Base-by-base conservation (phyloP, 2,113 vertebrate genomes). In the Psilopsiagon aurifrons region DNA sequence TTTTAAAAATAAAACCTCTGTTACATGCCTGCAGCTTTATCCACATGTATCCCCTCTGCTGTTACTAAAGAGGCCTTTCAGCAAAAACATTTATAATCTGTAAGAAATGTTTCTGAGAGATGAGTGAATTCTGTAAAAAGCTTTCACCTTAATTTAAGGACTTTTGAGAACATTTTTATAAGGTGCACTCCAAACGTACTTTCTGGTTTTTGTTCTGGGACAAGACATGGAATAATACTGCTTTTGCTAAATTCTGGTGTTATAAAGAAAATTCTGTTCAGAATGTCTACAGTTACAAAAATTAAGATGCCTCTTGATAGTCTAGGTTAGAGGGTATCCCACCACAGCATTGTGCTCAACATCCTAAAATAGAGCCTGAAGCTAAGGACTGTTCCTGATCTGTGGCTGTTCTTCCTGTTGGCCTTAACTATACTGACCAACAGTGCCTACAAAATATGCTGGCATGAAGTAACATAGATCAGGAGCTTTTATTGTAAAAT, bases 401-500 rank as follows among this genome's bases (percentile, higher is more conserved):
- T 67, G 25, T 57, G 62, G 7, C 44, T 86, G 10, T 57, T 95
- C 46, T 63, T 86, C 29, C 46, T 83, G 16, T 75, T 94, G 59
- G 37, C 52, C 24, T 84, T 79, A 54, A 39, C 20, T 52, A 3
- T 57, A 54, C 17, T 64, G 51, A 82, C 46, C 47, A 55, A 1
- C 6, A 7, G 18, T 44, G 15, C 57, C 87, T 90, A 57, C 17
- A 46, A 68, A 60, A 28, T 60, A 6, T 71, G 52, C 55, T 91
- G 67, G 25, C 27, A 33, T 79, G 16, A 90, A 85, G 47, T 90
- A 84, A 67, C 52, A 74, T 73, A 55, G 25, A 74, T 86, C 70
- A 90, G 44, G 46, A 92, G 20, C 39, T 94, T 94, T 89, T 71
- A 67, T 37, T 76, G 60, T 84, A 52, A 94, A 84, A 94, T 86